Conservation (phyloP, 2,113 vertebrate species). For the Oryzias melastigma region DNA sequence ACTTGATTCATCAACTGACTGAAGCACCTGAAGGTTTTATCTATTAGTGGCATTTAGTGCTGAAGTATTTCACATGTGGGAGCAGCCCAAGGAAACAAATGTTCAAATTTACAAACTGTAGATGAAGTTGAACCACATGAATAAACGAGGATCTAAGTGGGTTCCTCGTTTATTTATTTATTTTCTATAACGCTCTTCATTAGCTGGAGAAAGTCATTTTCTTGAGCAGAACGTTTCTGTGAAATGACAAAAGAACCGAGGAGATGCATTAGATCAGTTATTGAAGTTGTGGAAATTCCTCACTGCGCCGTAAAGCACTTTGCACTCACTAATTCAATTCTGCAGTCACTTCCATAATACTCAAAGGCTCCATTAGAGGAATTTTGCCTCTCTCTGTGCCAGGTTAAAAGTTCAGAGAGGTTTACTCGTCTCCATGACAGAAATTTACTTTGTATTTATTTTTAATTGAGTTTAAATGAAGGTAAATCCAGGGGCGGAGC, state of each 20-base stretch:
- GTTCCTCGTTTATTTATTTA: slow-evolving; percentile 5
- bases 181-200: slow-evolving; percentile 28
- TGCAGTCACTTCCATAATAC: slow-evolving; percentile 8
- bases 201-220: slow-evolving; percentile 18
- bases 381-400: background rate
- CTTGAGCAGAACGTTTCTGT: background rate
- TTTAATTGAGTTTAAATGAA: too few relatives aligned
- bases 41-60: slow-evolving; percentile 17
- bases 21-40: slow-evolving; percentile 20
- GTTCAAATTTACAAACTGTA: slow-evolving; percentile 29
- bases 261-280: slow-evolving; percentile 25
- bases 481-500: too few relatives aligned
- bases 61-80: slow-evolving; percentile 2
- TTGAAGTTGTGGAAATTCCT: slow-evolving; percentile 15
- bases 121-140: slow-evolving; percentile 32
- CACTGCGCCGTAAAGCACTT: slow-evolving; percentile 7
- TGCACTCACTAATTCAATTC: slow-evolving; percentile 18
- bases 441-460: too few relatives aligned
- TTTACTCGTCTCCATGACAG: too few relatives aligned
- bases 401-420: background rate
- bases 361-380: slow-evolving; percentile 7
- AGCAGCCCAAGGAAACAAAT: slow-evolving; percentile 24
- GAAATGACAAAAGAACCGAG: slow-evolving; percentile 18
- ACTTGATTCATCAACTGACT: slow-evolving; percentile 10
- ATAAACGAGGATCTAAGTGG: slow-evolving; percentile 8